These are phyloP conservation scores for Cryptus armator DNA, from an alignment of 2,888 invertebrate genomes.

Conservation along the genomic window DNA sequence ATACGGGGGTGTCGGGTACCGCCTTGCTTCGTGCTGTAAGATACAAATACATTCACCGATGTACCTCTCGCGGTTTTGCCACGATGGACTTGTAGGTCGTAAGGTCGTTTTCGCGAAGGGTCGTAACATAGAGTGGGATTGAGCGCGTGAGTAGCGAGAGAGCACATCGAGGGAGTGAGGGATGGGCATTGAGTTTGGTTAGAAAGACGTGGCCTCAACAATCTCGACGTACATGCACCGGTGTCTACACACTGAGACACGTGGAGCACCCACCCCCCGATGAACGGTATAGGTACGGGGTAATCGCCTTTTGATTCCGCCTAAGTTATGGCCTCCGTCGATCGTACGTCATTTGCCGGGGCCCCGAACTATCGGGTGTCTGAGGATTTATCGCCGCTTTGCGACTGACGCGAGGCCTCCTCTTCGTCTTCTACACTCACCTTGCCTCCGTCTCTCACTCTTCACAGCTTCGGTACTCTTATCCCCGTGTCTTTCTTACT, in stretches of 20 bases:
- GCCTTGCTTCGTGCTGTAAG: not conserved
- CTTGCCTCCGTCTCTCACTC: constrained; percentile 20
- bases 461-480: not conserved
- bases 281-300: constrained; percentile 62
- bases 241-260: constrained; percentile 11
- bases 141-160: constrained; percentile 68
- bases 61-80: constrained; percentile 4
- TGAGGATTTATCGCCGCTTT: constrained; percentile 64
- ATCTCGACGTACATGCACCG: constrained; percentile 9
- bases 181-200: constrained; percentile 51
- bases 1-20: no score
- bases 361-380: constrained; percentile 73
- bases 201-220: constrained; percentile 55
- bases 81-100: constrained; percentile 63
- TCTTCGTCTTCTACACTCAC: constrained; percentile 67
- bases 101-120: constrained; percentile 68
- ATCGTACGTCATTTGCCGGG: constrained; percentile 75
- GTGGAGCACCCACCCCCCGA: constrained; percentile 31
- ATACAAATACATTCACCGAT: constrained; percentile 22
- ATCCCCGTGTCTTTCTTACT: not conserved
- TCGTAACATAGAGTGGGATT: constrained; percentile 63
- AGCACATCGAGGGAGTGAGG: constrained; percentile 59
- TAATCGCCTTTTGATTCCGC: constrained; percentile 78
- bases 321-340: constrained; percentile 77
- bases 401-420: constrained; percentile 59